phyloP scores from a whole-genome alignment of 2,113 vertebrate genomes.

The Hemichromis elongatus region DNA sequence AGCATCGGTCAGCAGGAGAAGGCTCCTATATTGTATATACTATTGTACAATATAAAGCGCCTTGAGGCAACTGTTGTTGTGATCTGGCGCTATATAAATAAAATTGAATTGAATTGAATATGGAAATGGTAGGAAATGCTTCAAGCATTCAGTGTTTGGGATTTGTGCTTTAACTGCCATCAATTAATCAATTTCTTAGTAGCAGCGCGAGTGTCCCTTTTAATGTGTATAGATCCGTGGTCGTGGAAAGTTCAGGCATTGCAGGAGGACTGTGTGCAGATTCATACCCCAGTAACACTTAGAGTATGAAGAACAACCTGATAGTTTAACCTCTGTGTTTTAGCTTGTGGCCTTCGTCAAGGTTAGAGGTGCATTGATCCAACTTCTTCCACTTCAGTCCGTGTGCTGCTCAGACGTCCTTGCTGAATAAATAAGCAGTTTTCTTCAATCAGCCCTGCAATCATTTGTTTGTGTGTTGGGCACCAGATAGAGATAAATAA shows the following conservation, averaged over 20 bases:
- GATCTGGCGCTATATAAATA: too few species aligned
- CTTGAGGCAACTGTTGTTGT: too few species aligned
- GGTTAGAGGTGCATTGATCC: neutral
- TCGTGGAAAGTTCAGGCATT: neutral
- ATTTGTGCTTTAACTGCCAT: neutral
- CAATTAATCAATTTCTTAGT: neutral
- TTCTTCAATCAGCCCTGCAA: neutral
- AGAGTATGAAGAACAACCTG: neutral
- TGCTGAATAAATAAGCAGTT: fast-evolving
- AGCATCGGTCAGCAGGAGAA: neutral
- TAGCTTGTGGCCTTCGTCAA: neutral
- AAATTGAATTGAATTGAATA: too few species aligned
- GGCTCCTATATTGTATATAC: neutral
- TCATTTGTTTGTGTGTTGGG: neutral
- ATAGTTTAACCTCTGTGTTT: neutral
- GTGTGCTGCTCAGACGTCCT: fast-evolving
- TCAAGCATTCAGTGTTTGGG: fast-evolving
- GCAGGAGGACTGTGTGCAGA: neutral
- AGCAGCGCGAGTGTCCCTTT: neutral
- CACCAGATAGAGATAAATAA: neutral
- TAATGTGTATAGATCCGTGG: neutral
- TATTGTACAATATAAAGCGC: too few species aligned
- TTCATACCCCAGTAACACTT: neutral
- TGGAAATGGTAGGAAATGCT: neutral
- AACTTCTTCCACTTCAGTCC: neutral